These are phyloP conservation scores for Tupaia tana DNA, from an alignment of 2,113 vertebrate species.

Conservation along the genomic window DNA sequence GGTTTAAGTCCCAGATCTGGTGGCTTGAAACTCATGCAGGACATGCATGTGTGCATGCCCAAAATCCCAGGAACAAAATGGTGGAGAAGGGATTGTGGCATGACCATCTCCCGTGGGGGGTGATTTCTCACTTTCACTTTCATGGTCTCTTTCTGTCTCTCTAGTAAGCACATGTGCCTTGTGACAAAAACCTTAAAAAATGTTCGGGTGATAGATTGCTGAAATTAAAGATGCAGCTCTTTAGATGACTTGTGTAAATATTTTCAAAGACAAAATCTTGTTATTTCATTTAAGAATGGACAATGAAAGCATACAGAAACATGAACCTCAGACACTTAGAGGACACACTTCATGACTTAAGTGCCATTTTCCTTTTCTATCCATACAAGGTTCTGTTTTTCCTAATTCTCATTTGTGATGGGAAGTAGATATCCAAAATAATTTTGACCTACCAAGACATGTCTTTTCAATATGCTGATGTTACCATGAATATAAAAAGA, in stretches of 20 bases:
- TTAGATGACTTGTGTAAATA: not conserved
- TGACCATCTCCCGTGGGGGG: too few relatives aligned
- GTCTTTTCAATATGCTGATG: conserved; percentile 65
- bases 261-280: not conserved
- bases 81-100: too few relatives aligned
- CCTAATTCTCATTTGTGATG: conserved; percentile 68
- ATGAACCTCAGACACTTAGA: not conserved
- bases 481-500: conserved; percentile 79
- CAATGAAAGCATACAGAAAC: not conserved
- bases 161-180: too few relatives aligned
- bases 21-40: too few relatives aligned
- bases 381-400: not conserved
- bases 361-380: conserved; percentile 59
- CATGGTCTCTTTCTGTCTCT: too few relatives aligned
- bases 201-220: not conserved
- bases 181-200: too few relatives aligned
- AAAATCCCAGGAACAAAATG: too few relatives aligned
- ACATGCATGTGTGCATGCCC: too few relatives aligned
- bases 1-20: too few relatives aligned
- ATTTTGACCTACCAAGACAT: conserved; percentile 66
- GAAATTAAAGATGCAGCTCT: not conserved
- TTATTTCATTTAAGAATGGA: not conserved
- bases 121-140: too few relatives aligned
- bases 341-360: not conserved
- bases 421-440: conserved; percentile 70